Percentiles rank a stretch among this genome's conserved stretches.
Evolutionary conservation across 2,888 invertebrate genomes (phyloP).

Genomic region (Amorpha juglandis): DNA sequence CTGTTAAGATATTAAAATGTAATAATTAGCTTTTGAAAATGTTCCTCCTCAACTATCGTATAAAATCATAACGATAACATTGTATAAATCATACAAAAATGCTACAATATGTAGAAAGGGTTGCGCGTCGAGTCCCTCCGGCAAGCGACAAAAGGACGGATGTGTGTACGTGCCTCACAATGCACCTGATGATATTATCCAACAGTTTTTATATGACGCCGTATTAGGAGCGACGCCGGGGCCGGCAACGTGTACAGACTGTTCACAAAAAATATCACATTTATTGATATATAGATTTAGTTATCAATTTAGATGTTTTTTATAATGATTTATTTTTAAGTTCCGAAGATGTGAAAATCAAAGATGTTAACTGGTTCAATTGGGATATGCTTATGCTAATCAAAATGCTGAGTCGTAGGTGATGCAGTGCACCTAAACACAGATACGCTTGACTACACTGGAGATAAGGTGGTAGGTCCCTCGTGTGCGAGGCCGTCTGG

Average conservation of each 20-base stretch:
- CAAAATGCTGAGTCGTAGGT: too few relatives aligned
- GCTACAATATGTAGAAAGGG: slow-evolving; percentile 30
- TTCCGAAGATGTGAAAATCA: neutral
- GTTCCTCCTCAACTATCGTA: neutral
- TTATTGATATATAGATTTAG: slow-evolving; percentile 18
- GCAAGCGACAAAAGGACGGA: slow-evolving; percentile 71
- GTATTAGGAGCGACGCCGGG: slow-evolving; percentile 62
- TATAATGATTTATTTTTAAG: neutral
- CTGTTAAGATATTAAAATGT: too few relatives aligned
- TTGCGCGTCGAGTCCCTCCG: slow-evolving; percentile 31
- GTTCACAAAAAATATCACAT: slow-evolving; percentile 27
- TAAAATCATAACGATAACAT: slow-evolving; percentile 5
- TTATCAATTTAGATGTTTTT: slow-evolving; percentile 6
- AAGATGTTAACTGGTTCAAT: too few relatives aligned
- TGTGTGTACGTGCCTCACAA: slow-evolving; percentile 77
- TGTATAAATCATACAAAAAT: slow-evolving; percentile 22
- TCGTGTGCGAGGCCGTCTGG: too few relatives aligned
- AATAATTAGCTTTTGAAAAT: too few relatives aligned
- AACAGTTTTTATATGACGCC: slow-evolving; percentile 55
- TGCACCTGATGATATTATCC: slow-evolving; percentile 72
- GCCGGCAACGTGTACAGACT: slow-evolving; percentile 24
- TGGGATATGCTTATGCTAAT: too few relatives aligned
- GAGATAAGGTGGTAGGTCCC: too few relatives aligned
- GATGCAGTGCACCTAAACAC: too few relatives aligned
- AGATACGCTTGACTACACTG: too few relatives aligned